Base-by-base conservation (phyloP, 2,113 vertebrate species). In the Lethenteron camtschaticum region DNA sequence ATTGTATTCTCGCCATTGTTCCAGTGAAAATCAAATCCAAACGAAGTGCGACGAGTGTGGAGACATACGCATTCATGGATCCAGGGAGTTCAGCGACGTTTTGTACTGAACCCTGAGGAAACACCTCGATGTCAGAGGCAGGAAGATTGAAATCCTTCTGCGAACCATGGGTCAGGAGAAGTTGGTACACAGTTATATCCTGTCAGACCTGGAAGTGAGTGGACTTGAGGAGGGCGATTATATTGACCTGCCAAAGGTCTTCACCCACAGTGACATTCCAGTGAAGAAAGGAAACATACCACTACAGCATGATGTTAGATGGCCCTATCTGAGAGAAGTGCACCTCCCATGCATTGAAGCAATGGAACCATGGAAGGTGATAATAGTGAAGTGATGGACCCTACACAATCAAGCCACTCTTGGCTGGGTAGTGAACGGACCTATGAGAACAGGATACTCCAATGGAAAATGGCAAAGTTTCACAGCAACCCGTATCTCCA, bases 401-500 rank as follows among this genome's bases (percentile, higher is more conserved):
- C 12, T 70, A 66, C 56, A 58, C 58, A 11, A 69, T 73, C n/a
- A 72, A 70, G 71, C 70, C 9, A 57, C 69, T 18, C 20, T 72
- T 14, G 73, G 66, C 12, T 72, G 69, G 73, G 66, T 74, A 3
- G 73, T 72, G 9, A 72, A 60, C 55, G 57, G 69, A 3, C 68
- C 73, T 14, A n/a, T 73, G 69, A 70, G 56, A 58, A 71, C 68
- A 11, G 68, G 72, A 66, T 8, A 68, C 18, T 12, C 9, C 2
- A 9, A 9, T 20, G 56, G 68, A 56, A 24, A 24, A 24, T 24
- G 24, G 24, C 24, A 24, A 24, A 24, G 24, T 24, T 24, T 24
- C 3, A 3, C 24, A 24, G 24, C 24, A 24, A 24, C 3, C 24
- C 24, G 24, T 24, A 24, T 24, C 24, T 24, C 24, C 24, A 24